These are phyloP conservation scores for Ischnura elegans DNA, from an alignment of 2,888 invertebrate species.

Conservation along the genomic window DNA sequence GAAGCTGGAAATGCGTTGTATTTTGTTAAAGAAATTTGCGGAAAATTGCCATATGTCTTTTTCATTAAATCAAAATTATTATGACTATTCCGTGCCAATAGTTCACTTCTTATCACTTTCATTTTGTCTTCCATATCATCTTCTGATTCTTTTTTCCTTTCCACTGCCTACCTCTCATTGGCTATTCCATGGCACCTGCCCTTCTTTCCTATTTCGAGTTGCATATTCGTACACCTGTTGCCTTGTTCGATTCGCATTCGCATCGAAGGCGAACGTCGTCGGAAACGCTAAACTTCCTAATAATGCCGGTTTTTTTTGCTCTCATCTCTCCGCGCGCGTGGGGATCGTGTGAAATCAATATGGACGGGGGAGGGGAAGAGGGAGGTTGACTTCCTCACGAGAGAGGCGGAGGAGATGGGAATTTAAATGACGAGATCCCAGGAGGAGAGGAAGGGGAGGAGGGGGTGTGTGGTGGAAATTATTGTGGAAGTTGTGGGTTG, in stretches of 20 bases:
- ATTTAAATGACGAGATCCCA: not conserved
- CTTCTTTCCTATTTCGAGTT: not conserved
- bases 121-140: too few species aligned
- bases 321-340: not conserved
- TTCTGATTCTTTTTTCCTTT: too few species aligned
- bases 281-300: not conserved
- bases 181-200: too few species aligned
- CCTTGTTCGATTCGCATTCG: not conserved
- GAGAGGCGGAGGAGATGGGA: not conserved
- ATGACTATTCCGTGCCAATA: too few species aligned
- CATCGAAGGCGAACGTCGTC: not conserved
- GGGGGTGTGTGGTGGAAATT: not conserved
- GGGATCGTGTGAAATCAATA: not conserved
- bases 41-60: too few species aligned
- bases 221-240: conserved; percentile 4
- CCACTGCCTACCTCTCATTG: too few species aligned
- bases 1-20: too few species aligned
- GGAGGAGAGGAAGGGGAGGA: not conserved
- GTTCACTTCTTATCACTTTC: not conserved
- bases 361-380: not conserved
- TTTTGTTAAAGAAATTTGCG: too few species aligned
- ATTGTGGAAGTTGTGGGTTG: too few species aligned
- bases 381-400: not conserved
- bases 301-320: not conserved
- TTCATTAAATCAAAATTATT: too few species aligned